A percentile compares a stretch with the other conserved stretches of the same genome.
Conservation (phyloP, 2,797 vertebrate genomes). For the Trachops cirrhosus region DNA sequence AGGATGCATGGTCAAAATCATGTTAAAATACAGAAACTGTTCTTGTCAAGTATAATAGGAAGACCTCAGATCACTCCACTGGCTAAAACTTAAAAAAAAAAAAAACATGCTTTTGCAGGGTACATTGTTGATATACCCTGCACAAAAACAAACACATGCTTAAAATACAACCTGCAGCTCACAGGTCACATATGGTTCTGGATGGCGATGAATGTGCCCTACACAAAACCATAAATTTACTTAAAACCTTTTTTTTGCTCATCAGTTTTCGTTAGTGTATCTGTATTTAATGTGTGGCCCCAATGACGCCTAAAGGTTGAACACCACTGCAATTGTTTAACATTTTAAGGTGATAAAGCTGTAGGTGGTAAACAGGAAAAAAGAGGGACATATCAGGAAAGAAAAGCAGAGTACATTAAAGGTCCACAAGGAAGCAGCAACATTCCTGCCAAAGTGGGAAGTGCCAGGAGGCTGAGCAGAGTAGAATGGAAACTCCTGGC, state of each 20-base stretch:
- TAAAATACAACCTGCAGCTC: no score
- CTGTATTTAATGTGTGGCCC: no score
- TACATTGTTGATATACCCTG: no score
- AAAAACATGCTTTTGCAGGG: no score
- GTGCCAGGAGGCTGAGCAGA: neutral
- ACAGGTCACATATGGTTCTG: no score
- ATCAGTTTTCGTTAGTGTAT: no score
- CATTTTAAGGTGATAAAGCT: neutral
- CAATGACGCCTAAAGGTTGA: no score
- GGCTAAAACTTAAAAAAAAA: neutral
- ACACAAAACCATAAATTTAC: no score
- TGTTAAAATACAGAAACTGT: neutral
- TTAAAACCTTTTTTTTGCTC: no score
- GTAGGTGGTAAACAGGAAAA: neutral
- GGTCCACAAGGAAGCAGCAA: neutral
- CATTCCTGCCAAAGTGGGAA: neutral
- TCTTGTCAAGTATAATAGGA: neutral
- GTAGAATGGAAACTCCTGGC: neutral
- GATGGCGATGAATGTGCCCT: no score
- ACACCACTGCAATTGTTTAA: neutral
- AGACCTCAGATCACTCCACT: neutral
- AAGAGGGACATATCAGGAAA: neutral
- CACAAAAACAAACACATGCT: no score
- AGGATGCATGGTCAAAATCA: neutral
- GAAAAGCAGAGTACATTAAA: neutral